Evolutionary conservation across 1,140 invertebrate species (phyloP).

Genomic region (Philotrypesis tridentata): DNA sequence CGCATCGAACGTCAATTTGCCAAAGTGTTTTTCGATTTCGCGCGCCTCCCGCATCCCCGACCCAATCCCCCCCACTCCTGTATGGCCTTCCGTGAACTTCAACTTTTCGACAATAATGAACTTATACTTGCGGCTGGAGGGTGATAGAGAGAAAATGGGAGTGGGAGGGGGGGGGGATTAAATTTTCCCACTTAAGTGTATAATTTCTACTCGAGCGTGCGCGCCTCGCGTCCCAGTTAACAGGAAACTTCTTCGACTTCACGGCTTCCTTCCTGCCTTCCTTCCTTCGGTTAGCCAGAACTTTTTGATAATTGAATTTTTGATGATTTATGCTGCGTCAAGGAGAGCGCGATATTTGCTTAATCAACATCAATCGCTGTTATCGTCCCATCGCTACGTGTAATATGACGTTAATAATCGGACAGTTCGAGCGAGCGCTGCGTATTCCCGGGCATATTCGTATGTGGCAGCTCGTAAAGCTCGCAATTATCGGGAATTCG

Average conservation of each 20-base stretch:
- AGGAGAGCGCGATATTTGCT: not conserved
- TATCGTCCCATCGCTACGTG: not conserved
- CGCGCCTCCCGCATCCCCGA: no score
- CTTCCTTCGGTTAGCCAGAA: not conserved
- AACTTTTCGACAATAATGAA: constrained; percentile 3
- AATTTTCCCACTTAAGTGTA: not conserved
- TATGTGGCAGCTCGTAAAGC: not conserved
- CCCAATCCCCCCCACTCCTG: no score
- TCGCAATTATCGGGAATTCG: not conserved
- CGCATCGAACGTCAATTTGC: constrained; percentile 7
- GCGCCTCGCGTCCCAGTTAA: not conserved
- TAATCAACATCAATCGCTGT: not conserved
- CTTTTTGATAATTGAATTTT: not conserved
- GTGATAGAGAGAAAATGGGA: no score
- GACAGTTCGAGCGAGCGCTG: not conserved
- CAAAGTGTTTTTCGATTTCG: constrained; percentile 7
- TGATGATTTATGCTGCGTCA: not conserved
- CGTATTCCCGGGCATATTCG: not conserved
- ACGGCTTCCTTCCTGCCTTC: not conserved
- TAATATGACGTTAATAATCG: not conserved
- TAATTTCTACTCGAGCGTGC: not conserved
- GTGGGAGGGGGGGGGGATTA: not conserved
- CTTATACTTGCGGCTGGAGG: not conserved
- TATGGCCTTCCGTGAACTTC: no score
- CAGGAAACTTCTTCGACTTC: not conserved